A percentile compares a stretch with the other conserved stretches of the same genome.
These are phyloP conservation scores for Pogoniulus pusillus DNA, from an alignment of 2,797 vertebrate species.

Conservation along the genomic window DNA sequence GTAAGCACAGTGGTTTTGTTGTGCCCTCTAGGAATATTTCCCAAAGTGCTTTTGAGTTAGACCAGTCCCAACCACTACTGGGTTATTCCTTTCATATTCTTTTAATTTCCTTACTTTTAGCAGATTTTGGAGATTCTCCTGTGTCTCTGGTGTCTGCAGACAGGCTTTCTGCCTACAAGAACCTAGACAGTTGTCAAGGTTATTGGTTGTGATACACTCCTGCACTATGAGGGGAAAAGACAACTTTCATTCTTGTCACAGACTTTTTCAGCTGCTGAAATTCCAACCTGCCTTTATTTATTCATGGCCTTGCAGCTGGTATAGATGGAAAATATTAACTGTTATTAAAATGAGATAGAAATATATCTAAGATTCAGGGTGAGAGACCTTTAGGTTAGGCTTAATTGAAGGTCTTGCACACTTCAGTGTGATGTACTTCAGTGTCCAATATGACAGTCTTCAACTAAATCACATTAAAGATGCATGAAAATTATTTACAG, in stretches of 20 bases:
- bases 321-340: constrained; percentile 46
- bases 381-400: constrained; percentile 32
- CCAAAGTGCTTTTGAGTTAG: neutral
- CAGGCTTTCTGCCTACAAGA: neutral
- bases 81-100: neutral
- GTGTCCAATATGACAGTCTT: constrained; percentile 24
- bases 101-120: neutral
- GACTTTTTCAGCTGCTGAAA: neutral
- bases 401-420: constrained; percentile 15
- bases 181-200: neutral
- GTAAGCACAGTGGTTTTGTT: neutral
- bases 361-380: constrained; percentile 11
- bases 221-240: neutral
- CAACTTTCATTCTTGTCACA: constrained; percentile 36
- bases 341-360: constrained; percentile 53
- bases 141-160: neutral
- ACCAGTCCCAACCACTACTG: neutral
- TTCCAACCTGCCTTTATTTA: constrained; percentile 47
- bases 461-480: constrained; percentile 38
- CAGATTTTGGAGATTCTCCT: neutral
- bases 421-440: neutral
- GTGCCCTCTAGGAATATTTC: neutral
- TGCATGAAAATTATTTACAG: constrained; percentile 29
- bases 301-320: constrained; percentile 13
- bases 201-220: neutral